These are phyloP conservation scores for Taxidea taxus DNA, from an alignment of 2,113 vertebrate species.

Conservation along the genomic window DNA sequence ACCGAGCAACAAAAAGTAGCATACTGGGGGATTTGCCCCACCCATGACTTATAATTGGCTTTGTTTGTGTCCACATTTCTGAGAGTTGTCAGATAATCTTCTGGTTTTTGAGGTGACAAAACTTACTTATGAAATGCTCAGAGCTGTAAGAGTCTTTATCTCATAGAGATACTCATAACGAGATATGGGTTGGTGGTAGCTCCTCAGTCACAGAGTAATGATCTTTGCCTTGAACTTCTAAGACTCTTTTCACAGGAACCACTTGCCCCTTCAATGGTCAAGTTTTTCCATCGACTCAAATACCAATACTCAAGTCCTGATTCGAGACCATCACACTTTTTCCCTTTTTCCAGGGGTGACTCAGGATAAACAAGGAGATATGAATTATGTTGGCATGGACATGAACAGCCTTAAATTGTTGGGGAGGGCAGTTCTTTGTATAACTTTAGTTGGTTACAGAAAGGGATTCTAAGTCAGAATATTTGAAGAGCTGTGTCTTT, in stretches of 20 bases:
- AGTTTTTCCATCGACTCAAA: neutral
- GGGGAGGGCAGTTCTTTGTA: neutral
- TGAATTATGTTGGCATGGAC: neutral
- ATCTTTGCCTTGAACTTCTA: slow-evolving; percentile 34
- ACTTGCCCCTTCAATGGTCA: neutral
- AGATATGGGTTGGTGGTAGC: neutral
- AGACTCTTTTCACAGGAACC: neutral
- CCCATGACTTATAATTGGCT: neutral
- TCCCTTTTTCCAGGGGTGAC: neutral
- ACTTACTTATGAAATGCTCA: neutral
- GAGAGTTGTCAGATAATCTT: neutral
- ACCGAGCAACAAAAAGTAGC: neutral
- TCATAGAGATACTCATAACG: neutral
- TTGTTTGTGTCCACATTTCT: neutral
- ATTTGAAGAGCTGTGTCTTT: neutral
- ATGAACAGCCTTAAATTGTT: neutral
- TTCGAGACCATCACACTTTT: neutral
- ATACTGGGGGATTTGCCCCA: neutral
- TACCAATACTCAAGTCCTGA: neutral
- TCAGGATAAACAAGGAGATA: neutral
- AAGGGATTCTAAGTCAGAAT: slow-evolving; percentile 6
- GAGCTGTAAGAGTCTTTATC: neutral
- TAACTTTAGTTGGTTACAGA: neutral
- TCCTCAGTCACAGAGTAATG: neutral
- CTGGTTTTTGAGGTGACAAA: neutral